These are phyloP conservation scores for Cantharis nigra DNA, from an alignment of 2,888 invertebrate genomes.

Conservation along the genomic window DNA sequence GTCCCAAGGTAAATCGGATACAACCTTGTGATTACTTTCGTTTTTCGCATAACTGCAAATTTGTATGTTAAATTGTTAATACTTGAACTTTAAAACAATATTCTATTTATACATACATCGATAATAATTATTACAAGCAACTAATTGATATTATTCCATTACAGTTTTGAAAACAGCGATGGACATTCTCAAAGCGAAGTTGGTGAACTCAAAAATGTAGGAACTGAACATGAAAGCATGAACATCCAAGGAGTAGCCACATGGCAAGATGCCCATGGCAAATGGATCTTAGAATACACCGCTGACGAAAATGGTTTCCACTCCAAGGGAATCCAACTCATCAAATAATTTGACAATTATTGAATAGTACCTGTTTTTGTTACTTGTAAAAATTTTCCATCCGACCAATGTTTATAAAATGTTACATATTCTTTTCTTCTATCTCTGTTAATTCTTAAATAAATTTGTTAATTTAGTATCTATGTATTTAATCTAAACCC, in stretches of 20 bases:
- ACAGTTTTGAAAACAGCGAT: conserved; percentile 61
- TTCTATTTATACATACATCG: not conserved
- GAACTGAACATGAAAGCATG: conserved; percentile 60
- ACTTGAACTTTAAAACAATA: conserved; percentile 18
- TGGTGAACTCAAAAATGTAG: conserved; percentile 59
- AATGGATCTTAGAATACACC: conserved; percentile 56
- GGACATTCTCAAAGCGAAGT: conserved; percentile 59
- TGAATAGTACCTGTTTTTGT: not conserved
- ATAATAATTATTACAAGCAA: not conserved
- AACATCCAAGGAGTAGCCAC: conserved; percentile 59
- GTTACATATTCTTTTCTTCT: not conserved
- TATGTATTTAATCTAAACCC: not conserved
- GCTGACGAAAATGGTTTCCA: conserved; percentile 63
- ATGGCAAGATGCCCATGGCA: conserved; percentile 62
- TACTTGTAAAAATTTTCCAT: not conserved
- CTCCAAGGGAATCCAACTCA: conserved; percentile 41
- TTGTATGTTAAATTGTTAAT: not conserved
- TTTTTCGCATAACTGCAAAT: conserved; percentile 13
- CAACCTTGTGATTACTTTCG: conserved; percentile 42
- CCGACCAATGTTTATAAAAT: not conserved
- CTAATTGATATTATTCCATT: conserved; percentile 12
- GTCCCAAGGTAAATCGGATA: conserved; percentile 47
- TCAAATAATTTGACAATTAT: not conserved
- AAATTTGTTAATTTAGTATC: not conserved
- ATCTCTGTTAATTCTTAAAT: not conserved